Base-by-base conservation (phyloP, 2,113 vertebrate genomes). In the Bubo blakistoni region DNA sequence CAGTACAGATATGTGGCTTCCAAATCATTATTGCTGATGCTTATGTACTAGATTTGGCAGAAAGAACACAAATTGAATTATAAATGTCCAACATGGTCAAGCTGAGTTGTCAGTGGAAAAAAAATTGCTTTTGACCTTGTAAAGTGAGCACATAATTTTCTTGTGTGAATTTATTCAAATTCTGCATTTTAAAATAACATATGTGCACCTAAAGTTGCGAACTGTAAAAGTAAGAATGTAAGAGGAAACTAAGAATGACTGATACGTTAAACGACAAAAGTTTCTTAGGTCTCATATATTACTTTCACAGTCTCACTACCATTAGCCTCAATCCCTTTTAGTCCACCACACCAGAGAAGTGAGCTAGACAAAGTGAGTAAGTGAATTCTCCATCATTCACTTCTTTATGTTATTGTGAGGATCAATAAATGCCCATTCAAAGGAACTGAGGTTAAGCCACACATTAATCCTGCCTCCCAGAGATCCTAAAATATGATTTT, bases 391-490 rank as follows among this genome's bases (percentile, higher is more conserved):
- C 92, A 96, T 97, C 94, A 88, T 91, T 97, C 86, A 95, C 72
- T 93, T 94, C 81, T 94, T 93, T 87, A n/a, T 26, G 38, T 90
- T 93, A 85, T 88, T 95, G 95, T 96, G 95, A 95, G 47, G 96
- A 97, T 97, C 97, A 96, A 98, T 98, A 97, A 90, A 92, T 90
- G 66, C 46, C 90, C 59, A 88, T 95, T 97, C 80, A 95, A 96
- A 96, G 71, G 36, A 80, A 51, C 84, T 36, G 67, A 92, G 78
- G 74, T 88, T 90, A 97, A 95, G 55, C 29, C 49, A 92, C 80
- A 97, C 96, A 95, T 97, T 98, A 97, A 96, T 91, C 81, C 90
- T 96, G 10, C 52, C 83, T 66, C 84, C 69, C 38, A 92, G 65
- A 94, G 92, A 73, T 96, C 96, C 92, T 90, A 90, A 97, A 98